Percentiles rank a stretch among this genome's conserved stretches.
Evolutionary conservation across 1,140 invertebrate genomes (phyloP).

Genomic region (Drosophila pruinosa): DNA sequence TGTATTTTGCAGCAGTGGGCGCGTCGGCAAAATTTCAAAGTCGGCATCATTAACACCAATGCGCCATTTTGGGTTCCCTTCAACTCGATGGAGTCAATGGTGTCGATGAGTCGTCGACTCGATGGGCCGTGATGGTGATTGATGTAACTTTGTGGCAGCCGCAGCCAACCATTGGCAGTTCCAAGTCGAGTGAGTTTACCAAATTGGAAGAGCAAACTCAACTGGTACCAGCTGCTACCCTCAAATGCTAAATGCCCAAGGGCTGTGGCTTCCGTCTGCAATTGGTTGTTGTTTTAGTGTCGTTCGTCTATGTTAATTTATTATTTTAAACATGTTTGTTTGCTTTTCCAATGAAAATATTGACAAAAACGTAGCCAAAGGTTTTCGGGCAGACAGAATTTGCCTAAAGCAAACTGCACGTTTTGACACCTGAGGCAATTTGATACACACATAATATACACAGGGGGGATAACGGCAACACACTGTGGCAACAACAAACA

Average conservation of each 20-base stretch:
- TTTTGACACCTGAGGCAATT: constrained; percentile 64
- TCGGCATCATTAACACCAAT: constrained; percentile 78
- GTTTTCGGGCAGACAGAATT: constrained; percentile 6
- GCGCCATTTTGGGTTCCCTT: constrained; percentile 62
- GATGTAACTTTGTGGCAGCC: constrained; percentile 59
- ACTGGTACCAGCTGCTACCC: constrained; percentile 31
- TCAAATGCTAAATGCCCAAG: constrained; percentile 6
- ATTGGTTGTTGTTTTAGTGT: constrained; percentile 41
- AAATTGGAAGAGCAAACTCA: constrained; percentile 28
- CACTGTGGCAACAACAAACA: constrained; percentile 59
- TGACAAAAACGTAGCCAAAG: constrained; percentile 57
- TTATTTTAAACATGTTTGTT: constrained; percentile 81
- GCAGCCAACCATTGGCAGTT: neutral
- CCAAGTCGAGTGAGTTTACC: constrained; percentile 12
- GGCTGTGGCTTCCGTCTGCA: constrained; percentile 52
- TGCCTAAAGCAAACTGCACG: constrained; percentile 12
- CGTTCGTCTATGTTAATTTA: constrained; percentile 75
- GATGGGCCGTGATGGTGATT: constrained; percentile 46
- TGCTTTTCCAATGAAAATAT: constrained; percentile 69
- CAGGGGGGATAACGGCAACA: constrained; percentile 29
- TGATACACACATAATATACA: constrained; percentile 10
- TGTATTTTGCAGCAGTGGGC: constrained; percentile 58
- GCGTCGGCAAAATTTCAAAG: constrained; percentile 77
- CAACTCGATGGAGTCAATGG: constrained; percentile 31
- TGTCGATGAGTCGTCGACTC: constrained; percentile 3